Percentiles rank a stretch among this genome's conserved stretches.
These are phyloP conservation scores for Cetoscarus ocellatus DNA, from an alignment of 2,797 vertebrate species.

Conservation along the genomic window DNA sequence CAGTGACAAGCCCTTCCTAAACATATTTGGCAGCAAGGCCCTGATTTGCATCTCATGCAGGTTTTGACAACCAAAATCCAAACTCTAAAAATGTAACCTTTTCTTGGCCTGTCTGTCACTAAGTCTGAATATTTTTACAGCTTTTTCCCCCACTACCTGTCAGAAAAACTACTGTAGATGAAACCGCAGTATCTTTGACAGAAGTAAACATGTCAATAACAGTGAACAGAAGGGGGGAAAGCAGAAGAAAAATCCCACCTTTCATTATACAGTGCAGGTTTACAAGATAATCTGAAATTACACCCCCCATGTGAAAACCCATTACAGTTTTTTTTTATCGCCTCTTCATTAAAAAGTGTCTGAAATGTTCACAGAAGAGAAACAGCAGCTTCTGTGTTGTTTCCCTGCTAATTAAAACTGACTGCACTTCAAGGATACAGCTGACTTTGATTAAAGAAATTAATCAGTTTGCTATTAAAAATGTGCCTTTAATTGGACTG, in stretches of 20 bases:
- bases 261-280: constrained; percentile 24
- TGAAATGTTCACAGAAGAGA: constrained; percentile 29
- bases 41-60: not conserved
- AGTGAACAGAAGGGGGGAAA: constrained; percentile 33
- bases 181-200: constrained; percentile 38
- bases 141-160: constrained; percentile 41
- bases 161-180: constrained; percentile 44
- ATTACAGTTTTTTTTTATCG: constrained; percentile 52
- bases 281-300: constrained; percentile 33
- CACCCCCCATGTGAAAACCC: constrained; percentile 21
- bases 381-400: constrained; percentile 30
- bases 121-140: constrained; percentile 29
- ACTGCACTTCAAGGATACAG: constrained; percentile 64
- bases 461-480: constrained; percentile 70
- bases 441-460: constrained; percentile 67
- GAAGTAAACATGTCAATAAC: constrained; percentile 73
- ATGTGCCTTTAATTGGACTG: constrained; percentile 48
- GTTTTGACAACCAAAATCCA: constrained; percentile 8
- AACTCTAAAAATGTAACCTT: constrained; percentile 9
- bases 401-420: constrained; percentile 56
- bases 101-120: constrained; percentile 6
- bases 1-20: not conserved
- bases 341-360: constrained; percentile 35
- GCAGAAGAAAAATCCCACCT: constrained; percentile 27
- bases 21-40: constrained; percentile 1